Base-by-base conservation (phyloP, 2,113 vertebrate species). In the Labrus mixtus region DNA sequence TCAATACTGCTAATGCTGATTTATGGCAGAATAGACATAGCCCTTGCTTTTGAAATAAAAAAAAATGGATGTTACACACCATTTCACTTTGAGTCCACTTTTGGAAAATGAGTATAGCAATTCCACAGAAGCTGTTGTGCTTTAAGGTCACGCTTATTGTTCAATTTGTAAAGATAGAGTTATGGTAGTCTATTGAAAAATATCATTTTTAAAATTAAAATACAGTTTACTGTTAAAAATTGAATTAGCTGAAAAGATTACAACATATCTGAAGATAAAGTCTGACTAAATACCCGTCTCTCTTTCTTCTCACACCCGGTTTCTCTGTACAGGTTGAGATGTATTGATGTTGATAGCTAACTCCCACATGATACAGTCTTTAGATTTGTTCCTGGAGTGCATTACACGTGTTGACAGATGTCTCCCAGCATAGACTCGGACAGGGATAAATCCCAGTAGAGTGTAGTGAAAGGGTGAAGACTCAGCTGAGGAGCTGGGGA, bases 331-430 rank as follows among this genome's bases (percentile, higher is more conserved):
- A 78, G 73, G 75, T 73, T 90, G 85, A 87, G 33, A 37, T 54
- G 43, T 77, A 90, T 83, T 91, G 83, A 68, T 84, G 75, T 65
- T 82, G 90, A 91, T 89, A 78, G 69, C 76, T 62, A 51, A 73
- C 53, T 79, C 90, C 87, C 86, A 73, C 62, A 29, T 72, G 76
- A 81, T 79, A 66, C 70, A 73, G 67, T 48, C 65, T 88, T 76
- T 20, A 77, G 86, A 81, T 88, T 84, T 89, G 90, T 91, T 91
- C 81, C 76, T 85, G 68, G 77, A 75, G 80, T 83, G 67, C 46
- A 54, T 87, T 87, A 89, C 87, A 85, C 81, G 73, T 90, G 86
- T 86, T 90, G 91, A 94, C 92, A 93, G 87, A 93, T 93, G 92
- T 91, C 90, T 89, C 61, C 46, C 37, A 73, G 71, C 82, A 86